Conservation (phyloP, 92 coral and sea anemone genomes). For the Muricea muricata region DNA sequence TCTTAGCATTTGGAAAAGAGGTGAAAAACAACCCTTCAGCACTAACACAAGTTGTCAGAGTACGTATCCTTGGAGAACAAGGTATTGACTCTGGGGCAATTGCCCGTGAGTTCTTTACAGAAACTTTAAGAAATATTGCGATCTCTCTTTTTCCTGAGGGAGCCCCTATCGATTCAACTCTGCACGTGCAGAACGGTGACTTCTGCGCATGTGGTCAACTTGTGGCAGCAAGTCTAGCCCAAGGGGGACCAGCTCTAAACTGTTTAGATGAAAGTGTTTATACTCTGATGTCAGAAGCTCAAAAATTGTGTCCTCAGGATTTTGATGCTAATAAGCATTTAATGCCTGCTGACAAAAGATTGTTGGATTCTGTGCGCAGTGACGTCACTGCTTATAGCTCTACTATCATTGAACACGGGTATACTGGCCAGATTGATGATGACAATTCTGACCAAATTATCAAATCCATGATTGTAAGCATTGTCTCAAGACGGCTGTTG, state of each 20-base stretch:
- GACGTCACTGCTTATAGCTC: no score
- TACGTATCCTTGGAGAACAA: conserved; percentile 35
- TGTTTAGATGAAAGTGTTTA: conserved; percentile 59
- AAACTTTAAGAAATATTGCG: conserved; percentile 10
- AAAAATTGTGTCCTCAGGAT: neutral
- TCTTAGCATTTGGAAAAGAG: conserved; percentile 47
- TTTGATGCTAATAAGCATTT: conserved; percentile 52
- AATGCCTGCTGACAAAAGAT: conserved; percentile 40
- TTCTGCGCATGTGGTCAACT: conserved; percentile 56
- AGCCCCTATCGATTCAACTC: conserved; percentile 34
- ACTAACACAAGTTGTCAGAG: conserved; percentile 12
- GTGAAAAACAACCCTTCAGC: neutral
- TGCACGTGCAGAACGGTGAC: conserved; percentile 35
- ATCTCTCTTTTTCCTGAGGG: conserved; percentile 50
- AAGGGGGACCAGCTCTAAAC: conserved; percentile 58
- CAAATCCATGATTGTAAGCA: conserved; percentile 53
- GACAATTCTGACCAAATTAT: conserved; percentile 48
- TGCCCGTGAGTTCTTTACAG: conserved; percentile 37
- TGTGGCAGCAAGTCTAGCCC: conserved; percentile 52
- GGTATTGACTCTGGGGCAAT: conserved; percentile 52
- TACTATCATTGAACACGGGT: conserved; percentile 58
- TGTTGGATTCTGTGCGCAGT: conserved; percentile 17
- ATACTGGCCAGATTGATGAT: conserved; percentile 51
- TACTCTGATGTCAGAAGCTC: conserved; percentile 41
- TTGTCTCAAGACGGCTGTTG: conserved; percentile 30